Evolutionary conservation across 2,113 vertebrate species (phyloP).

Genomic region (Microcebus murinus): DNA sequence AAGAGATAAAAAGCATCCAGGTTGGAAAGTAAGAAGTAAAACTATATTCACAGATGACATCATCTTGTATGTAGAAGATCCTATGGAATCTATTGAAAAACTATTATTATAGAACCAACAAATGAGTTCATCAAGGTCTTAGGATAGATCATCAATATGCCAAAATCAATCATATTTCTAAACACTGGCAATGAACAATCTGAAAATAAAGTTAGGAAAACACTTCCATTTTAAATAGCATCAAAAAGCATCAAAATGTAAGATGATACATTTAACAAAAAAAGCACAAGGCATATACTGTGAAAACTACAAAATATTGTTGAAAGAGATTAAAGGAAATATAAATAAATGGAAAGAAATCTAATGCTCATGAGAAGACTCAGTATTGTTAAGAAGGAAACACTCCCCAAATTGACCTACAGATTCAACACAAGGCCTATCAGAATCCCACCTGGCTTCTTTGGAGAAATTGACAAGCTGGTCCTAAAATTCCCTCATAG

Average conservation of each 20-base stretch:
- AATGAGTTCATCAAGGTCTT: neutral
- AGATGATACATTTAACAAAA: neutral
- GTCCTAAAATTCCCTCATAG: neutral
- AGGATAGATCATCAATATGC: neutral
- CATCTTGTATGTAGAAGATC: neutral
- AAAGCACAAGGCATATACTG: neutral
- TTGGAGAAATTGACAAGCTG: neutral
- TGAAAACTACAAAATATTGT: neutral
- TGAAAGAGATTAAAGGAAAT: neutral
- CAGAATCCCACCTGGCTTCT: neutral
- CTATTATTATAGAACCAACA: neutral
- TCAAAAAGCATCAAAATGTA: neutral
- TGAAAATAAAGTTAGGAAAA: constrained; percentile 23
- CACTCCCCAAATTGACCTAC: neutral
- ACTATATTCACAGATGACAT: neutral
- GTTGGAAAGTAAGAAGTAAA: neutral
- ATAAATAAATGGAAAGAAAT: neutral
- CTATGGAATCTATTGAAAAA: neutral
- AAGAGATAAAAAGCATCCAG: neutral
- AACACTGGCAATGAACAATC: neutral
- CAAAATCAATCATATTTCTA: neutral
- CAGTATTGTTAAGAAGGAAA: neutral
- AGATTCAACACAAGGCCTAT: neutral
- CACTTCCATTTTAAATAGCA: neutral
- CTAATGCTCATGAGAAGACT: neutral